Evolutionary conservation across 2,113 vertebrate species (phyloP).

Genomic region (Pollimyrus isidori): DNA sequence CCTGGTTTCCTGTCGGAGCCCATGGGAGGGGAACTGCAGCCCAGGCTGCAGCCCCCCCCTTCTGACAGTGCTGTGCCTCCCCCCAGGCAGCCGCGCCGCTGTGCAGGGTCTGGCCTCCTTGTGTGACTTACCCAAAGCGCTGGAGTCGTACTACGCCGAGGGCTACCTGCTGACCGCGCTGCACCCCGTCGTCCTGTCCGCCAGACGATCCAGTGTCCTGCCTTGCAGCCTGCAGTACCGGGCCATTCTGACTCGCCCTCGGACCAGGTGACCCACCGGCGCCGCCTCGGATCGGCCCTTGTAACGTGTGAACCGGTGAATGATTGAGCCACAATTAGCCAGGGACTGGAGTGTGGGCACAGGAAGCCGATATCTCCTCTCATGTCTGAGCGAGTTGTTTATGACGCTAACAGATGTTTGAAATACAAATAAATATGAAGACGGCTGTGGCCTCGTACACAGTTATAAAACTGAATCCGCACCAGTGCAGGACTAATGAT

Average conservation of each 20-base stretch:
- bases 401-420: background rate
- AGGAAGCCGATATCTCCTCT: background rate
- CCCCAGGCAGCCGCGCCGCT: slow-evolving; percentile 74
- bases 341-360: background rate
- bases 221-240: slow-evolving; percentile 84
- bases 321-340: background rate
- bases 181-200: slow-evolving; percentile 80
- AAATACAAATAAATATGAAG: background rate
- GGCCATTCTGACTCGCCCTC: slow-evolving; percentile 72
- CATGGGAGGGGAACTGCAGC: background rate
- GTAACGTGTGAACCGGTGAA: background rate
- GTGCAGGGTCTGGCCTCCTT: slow-evolving; percentile 80
- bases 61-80: background rate
- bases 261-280: slow-evolving; percentile 62
- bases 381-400: background rate
- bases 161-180: slow-evolving; percentile 77
- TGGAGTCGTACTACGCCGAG: slow-evolving; percentile 82
- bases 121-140: slow-evolving; percentile 73
- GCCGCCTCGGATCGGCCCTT: background rate
- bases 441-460: background rate
- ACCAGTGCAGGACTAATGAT: background rate
- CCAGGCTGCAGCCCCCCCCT: background rate
- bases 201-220: slow-evolving; percentile 65
- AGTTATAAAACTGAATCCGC: background rate
- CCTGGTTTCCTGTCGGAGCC: background rate